A percentile compares a stretch with the other conserved stretches of the same genome.
These are phyloP conservation scores for Hedya salicella DNA, from an alignment of 2,888 invertebrate genomes.

Conservation along the genomic window DNA sequence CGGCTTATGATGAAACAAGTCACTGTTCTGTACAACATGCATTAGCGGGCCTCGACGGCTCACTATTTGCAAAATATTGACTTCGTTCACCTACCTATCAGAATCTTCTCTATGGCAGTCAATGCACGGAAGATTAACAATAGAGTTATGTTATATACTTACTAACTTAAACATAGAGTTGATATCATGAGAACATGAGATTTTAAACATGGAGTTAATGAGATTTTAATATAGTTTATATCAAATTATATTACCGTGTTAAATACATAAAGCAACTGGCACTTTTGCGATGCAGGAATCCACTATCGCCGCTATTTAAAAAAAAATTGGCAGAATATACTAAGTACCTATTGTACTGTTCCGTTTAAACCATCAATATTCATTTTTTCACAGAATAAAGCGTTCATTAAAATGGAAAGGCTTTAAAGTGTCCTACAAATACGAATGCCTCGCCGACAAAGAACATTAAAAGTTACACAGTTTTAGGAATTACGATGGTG, in stretches of 20 bases:
- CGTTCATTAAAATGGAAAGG: conserved; percentile 18
- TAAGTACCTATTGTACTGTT: conserved; percentile 8
- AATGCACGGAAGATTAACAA: neutral
- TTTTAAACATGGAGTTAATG: neutral
- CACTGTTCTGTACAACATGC: conserved; percentile 44
- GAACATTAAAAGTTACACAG: conserved; percentile 4
- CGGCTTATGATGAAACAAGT: conserved; percentile 44
- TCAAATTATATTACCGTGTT: neutral
- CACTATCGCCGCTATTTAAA: conserved; percentile 13
- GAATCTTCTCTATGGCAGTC: neutral
- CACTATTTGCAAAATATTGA: neutral
- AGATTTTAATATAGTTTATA: neutral
- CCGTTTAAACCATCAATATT: conserved; percentile 21
- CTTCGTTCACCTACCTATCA: neutral
- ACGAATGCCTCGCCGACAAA: conserved; percentile 2
- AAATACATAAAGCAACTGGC: neutral
- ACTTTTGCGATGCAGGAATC: neutral
- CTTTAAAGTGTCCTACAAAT: neutral
- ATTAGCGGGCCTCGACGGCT: neutral
- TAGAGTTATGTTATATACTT: neutral
- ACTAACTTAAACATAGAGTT: too few species aligned
- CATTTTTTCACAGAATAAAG: conserved; percentile 10
- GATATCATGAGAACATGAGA: too few species aligned
- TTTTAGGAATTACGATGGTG: conserved; percentile 4
- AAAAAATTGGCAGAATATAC: neutral